Percentiles rank a stretch among this genome's conserved stretches.
Evolutionary conservation across 1,140 invertebrate genomes (phyloP).

Genomic region (silkworm (Bombyx mori)): ASM3026992v2 NC_085123.1:5330001-5330500

Average conservation of each 20-base stretch:
- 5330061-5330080: conserved; percentile 39
- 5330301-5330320: conserved; percentile 46
- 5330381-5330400: conserved; percentile 19
- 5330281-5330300: conserved; percentile 17
- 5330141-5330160: conserved; percentile 49
- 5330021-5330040: conserved; percentile 58
- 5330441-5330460: conserved; percentile 68
- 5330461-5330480: conserved; percentile 43
- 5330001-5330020: conserved; percentile 67
- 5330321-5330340: conserved; percentile 33
- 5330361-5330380: conserved; percentile 20
- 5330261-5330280: conserved; percentile 29
- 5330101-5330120: conserved; percentile 54
- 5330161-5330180: conserved; percentile 63
- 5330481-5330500: conserved; percentile 33
- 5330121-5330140: conserved; percentile 49
- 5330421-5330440: conserved; percentile 62
- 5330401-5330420: conserved; percentile 37
- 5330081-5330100: conserved; percentile 28
- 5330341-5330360: conserved; percentile 10
- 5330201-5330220: conserved; percentile 48
- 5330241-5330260: conserved; percentile 57
- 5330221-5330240: conserved; percentile 47
- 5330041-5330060: conserved; percentile 29
- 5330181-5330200: conserved; percentile 55